Evolutionary conservation across 2,888 invertebrate species (phyloP), one percentile per base, ranked within the genome.

Genomic region (Syrphus vitripennis): DNA sequence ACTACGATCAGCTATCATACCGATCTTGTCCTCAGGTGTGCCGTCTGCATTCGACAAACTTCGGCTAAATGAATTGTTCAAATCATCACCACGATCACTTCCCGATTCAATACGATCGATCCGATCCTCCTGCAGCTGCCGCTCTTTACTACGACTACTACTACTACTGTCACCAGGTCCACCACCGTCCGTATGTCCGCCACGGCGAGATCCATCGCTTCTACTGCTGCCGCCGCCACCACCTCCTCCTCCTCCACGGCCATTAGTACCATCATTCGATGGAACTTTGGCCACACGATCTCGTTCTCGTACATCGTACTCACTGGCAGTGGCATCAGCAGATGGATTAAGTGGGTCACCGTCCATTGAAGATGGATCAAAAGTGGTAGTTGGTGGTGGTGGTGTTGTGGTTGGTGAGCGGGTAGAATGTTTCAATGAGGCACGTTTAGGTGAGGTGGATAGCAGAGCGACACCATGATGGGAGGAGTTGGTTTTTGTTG

Each of bases 1-100:
- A 9, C 31, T 50, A 3, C 16, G 42, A 61, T 61, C 61, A 42
- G n/a, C 42, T 40, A 55, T 89, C 93, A 94, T 90, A 95, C 96
- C 96, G 89, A 94, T 95, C 95, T 97, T 97, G 92, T 97, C 97
- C 90, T 97, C 97, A 10, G 95, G 94, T 40, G 96, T 96, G 65
- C 95, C 95, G 90, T 97, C 97, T 24, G 96, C 95, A 92, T 96
- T 96, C 90, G 96, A 96, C 88, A 97, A 94, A 93, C 97, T 97
- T 89, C 97, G 94, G 76, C 96, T 96, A 91, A 97, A 96, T 69
- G 90, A 89, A 50, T 89, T 91, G 61, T 90, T 90, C 48, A 90
- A 89, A 65, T 89, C 89, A 24, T 88, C 89, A 40, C 90, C 92
- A 53, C 89, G 88, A 81, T 90, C 89, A 42, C 91, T 91, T 55